Base-by-base conservation (phyloP, 2,113 vertebrate genomes). In the Passer montanus region DNA sequence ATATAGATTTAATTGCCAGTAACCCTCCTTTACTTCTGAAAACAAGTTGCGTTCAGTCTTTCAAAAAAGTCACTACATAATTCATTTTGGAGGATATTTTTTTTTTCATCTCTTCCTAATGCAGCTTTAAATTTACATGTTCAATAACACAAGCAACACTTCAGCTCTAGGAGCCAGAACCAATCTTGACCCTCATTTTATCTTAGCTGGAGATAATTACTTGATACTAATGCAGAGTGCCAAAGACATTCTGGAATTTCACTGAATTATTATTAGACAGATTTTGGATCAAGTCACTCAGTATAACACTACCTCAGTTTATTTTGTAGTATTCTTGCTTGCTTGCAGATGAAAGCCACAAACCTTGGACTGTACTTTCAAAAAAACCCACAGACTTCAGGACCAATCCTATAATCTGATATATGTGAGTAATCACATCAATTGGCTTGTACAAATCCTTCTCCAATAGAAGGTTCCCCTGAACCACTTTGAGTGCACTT, bases 171-270 rank as follows among this genome's bases (percentile, higher is more conserved):
- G 70, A 93, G 89, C 41, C 76, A 84, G 89, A 97, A 94, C 67
- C 89, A 84, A 67, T 93, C 84, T 94, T 95, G 95, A 98, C 96
- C 96, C 86, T 95, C 88, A 96, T 96, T 97, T 97, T 88, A 96
- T 96, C 95, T 94, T 89, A 92, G 80, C 87, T 96, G 83, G 77
- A 97, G 87, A 97, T 96, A 97, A 98, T 97, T 96, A 97, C 69
- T 97, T 95, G 82, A 94, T 94, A 81, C 58, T 97, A 95, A 97
- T 90, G 72, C 43, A 92, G 95, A 95, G 75, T 95, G 89, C 81
- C 90, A 95, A 95, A 94, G 86, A 90, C 72, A 94, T 89, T 76
- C 77, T 92, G 87, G 78, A 97, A 97, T 93, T 95, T 95, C 92
- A 84, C 77, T 85, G 73, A 94, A 81, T 96, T 93, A 95, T 89